phyloP scores from a whole-genome alignment of 2,113 vertebrate species.

The Chaenocephalus aceratus region DNA sequence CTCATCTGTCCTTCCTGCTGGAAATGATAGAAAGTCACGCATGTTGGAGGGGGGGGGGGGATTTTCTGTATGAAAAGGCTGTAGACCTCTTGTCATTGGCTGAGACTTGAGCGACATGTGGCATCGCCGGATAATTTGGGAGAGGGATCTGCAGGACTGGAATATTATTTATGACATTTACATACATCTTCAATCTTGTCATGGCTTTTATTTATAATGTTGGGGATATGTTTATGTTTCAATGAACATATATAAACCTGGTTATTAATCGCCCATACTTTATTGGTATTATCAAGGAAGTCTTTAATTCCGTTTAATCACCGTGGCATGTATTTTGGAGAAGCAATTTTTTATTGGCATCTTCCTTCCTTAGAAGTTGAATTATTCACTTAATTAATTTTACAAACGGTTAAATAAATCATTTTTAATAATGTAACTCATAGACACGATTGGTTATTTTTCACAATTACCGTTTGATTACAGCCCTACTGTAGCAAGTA shows the following conservation, averaged over 20 bases:
- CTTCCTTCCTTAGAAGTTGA: neutral
- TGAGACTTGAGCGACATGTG: neutral
- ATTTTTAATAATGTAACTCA: neutral
- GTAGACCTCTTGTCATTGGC: conserved; percentile 6
- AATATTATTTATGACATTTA: too few relatives aligned
- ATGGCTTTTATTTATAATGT: neutral
- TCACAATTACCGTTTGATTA: conserved; percentile 20
- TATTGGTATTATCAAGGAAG: too few relatives aligned
- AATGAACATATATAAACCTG: neutral
- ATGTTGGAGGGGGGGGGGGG: neutral
- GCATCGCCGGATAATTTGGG: neutral
- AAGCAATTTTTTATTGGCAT: neutral
- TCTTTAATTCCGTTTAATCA: neutral
- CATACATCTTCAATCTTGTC: neutral
- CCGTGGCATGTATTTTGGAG: neutral
- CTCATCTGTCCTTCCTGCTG: conserved; percentile 18
- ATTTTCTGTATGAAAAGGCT: neutral
- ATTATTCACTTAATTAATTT: neutral
- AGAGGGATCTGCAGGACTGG: neutral
- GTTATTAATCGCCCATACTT: neutral
- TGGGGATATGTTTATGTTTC: neutral
- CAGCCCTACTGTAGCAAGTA: conserved; percentile 1
- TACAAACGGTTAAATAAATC: neutral
- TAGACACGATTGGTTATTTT: conserved; percentile 2
- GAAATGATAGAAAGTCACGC: conserved; percentile 4